phyloP scores from a whole-genome alignment of 2,113 vertebrate species.

The Neotragus pygmaeus region DNA sequence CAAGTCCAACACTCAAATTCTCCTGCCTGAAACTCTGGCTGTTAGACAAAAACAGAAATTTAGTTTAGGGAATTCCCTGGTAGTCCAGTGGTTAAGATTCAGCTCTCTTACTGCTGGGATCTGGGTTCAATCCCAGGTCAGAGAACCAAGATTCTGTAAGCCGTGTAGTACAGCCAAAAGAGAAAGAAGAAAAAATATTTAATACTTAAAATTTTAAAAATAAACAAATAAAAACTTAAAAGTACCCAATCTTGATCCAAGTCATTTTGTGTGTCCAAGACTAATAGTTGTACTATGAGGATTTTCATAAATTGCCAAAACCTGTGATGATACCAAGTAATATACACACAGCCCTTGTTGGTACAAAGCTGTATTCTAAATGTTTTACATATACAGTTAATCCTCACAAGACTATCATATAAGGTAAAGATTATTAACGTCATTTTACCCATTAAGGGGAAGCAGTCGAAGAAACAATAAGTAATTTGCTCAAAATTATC shows the following conservation, averaged over 20 bases:
- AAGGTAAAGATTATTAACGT: background rate
- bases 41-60: background rate
- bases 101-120: background rate
- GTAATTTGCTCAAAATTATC: background rate
- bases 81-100: background rate
- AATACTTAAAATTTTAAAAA: background rate
- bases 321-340: background rate
- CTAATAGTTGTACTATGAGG: background rate
- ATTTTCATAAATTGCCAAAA: constrained; percentile 24
- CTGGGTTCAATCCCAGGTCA: background rate
- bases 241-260: background rate
- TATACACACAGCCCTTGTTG: background rate
- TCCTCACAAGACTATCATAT: background rate
- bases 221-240: background rate
- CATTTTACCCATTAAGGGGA: background rate
- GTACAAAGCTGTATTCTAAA: constrained; percentile 11
- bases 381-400: background rate
- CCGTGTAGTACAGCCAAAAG: background rate
- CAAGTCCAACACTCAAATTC: background rate
- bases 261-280: background rate
- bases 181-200: background rate
- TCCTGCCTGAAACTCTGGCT: background rate
- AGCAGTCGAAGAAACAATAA: background rate
- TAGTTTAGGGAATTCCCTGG: background rate
- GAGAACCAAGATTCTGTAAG: background rate